These are phyloP conservation scores for Syrista parreyssii DNA, from an alignment of 2,888 invertebrate species.

Conservation along the genomic window DNA sequence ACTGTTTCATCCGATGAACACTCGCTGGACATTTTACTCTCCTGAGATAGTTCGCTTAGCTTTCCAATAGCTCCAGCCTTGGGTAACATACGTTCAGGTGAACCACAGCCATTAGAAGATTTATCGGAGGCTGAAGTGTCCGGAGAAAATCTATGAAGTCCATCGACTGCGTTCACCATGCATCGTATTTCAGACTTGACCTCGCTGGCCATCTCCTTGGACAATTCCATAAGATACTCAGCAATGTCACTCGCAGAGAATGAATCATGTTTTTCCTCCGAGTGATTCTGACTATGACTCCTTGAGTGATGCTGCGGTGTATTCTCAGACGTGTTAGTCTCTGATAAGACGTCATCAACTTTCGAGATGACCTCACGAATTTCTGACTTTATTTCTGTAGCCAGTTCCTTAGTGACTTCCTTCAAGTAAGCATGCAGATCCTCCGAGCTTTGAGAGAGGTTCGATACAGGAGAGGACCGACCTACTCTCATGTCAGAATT, in stretches of 20 bases:
- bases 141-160: constrained; percentile 63
- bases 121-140: constrained; percentile 51
- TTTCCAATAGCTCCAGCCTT: constrained; percentile 42
- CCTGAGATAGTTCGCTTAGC: constrained; percentile 55
- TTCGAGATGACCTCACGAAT: constrained; percentile 83
- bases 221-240: constrained; percentile 82
- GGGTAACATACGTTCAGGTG: constrained; percentile 50
- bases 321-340: constrained; percentile 72
- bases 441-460: constrained; percentile 66
- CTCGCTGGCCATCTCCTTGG: constrained; percentile 82
- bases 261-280: constrained; percentile 70
- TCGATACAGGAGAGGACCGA: constrained; percentile 56
- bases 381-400: constrained; percentile 85
- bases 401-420: constrained; percentile 82
- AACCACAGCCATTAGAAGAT: constrained; percentile 56
- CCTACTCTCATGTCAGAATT: constrained; percentile 51
- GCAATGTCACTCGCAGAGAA: constrained; percentile 82
- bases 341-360: constrained; percentile 82
- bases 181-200: constrained; percentile 80
- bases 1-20: constrained; percentile 66
- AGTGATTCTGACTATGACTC: constrained; percentile 28
- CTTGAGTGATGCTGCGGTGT: constrained; percentile 56
- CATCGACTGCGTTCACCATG: constrained; percentile 74
- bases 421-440: constrained; percentile 81
- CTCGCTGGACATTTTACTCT: constrained; percentile 64